These are phyloP conservation scores for Polyommatus icarus DNA, from an alignment of 2,888 invertebrate species.

Conservation along the genomic window DNA sequence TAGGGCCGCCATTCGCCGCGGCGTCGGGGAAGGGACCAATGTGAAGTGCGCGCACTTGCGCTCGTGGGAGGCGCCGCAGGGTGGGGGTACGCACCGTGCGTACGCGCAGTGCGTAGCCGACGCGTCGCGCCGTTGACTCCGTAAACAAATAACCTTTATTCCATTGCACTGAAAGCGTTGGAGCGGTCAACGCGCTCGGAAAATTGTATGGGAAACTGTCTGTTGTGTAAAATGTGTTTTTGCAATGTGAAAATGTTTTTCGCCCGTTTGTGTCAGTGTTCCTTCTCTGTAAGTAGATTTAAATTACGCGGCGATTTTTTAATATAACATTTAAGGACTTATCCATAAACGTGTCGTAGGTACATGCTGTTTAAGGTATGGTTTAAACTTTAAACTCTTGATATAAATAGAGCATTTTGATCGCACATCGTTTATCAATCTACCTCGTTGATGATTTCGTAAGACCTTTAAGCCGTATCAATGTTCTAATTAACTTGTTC, in stretches of 20 bases:
- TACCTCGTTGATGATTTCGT: neutral
- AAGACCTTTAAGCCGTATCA: neutral
- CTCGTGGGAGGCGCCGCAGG: conserved; percentile 48
- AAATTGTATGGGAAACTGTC: conserved; percentile 15
- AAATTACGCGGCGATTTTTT: neutral
- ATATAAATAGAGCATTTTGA: neutral
- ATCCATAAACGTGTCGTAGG: neutral
- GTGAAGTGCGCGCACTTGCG: conserved; percentile 59
- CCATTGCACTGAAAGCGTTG: conserved; percentile 15
- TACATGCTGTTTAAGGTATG: too few relatives aligned
- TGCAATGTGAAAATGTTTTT: neutral
- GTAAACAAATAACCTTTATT: conserved; percentile 30
- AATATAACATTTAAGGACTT: neutral
- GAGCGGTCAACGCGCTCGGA: conserved; percentile 29
- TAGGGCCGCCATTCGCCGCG: conserved; percentile 61
- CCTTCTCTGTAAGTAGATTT: conserved; percentile 5
- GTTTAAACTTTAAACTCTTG: neutral
- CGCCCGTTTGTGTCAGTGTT: neutral
- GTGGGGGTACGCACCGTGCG: conserved; percentile 67
- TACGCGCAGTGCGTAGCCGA: conserved; percentile 67
- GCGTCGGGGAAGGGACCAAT: conserved; percentile 68
- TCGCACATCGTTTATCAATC: neutral
- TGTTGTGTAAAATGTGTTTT: neutral
- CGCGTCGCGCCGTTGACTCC: conserved; percentile 46
- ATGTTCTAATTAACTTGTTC: neutral